phyloP scores from a whole-genome alignment of 2,888 invertebrate genomes.

The Hyposoter dolosus region DNA sequence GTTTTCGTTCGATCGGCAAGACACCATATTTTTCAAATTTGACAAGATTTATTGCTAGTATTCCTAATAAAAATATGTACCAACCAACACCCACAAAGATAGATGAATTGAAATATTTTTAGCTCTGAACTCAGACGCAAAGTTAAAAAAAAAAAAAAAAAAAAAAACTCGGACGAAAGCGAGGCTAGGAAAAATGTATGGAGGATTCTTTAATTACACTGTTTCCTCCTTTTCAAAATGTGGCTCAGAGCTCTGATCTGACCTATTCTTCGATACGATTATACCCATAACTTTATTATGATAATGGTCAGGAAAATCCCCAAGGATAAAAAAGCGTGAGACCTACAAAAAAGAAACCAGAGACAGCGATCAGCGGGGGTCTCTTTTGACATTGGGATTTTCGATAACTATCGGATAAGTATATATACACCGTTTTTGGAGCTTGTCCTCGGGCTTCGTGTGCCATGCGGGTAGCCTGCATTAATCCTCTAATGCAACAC shows the following conservation, averaged over 20 bases:
- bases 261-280: slow-evolving; percentile 1
- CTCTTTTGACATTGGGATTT: slow-evolving; percentile 46
- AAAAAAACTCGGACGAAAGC: background rate
- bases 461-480: slow-evolving; percentile 72
- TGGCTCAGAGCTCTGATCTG: slow-evolving; percentile 4
- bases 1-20: background rate
- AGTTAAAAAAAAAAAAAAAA: background rate
- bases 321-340: slow-evolving; percentile 13
- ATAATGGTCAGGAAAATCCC: background rate
- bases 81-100: background rate
- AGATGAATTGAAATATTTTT: background rate
- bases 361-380: slow-evolving; percentile 40
- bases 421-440: slow-evolving; percentile 28
- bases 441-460: slow-evolving; percentile 39
- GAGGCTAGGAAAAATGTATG: background rate
- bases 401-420: slow-evolving; percentile 47
- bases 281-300: slow-evolving; percentile 7
- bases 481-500: slow-evolving; percentile 81
- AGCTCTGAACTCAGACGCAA: background rate
- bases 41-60: background rate
- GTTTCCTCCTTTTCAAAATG: background rate
- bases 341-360: slow-evolving; percentile 22
- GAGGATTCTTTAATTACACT: background rate
- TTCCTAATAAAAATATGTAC: background rate
- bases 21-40: background rate